Base-by-base conservation (phyloP, 2,113 vertebrate species). In the Merops nubicus region DNA sequence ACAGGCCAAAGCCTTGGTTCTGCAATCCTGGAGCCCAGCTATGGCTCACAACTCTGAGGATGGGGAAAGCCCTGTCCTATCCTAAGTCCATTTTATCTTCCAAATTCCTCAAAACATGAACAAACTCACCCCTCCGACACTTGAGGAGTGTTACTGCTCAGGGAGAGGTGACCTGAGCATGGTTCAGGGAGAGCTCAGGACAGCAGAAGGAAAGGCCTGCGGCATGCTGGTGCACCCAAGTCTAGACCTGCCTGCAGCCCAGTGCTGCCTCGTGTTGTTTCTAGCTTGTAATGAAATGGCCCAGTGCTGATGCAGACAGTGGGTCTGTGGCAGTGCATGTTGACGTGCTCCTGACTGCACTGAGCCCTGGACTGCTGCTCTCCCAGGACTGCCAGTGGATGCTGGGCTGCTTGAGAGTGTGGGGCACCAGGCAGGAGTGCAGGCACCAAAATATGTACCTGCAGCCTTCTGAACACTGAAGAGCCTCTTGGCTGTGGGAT, bases 301-400 rank as follows among this genome's bases (percentile, higher is more conserved):
- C 28, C 38, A 23, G 45, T 17, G 22, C 6, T 31, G n/a, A 31
- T 42, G 50, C 4, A 33, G 40, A 6, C 8, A 11, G 45, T 28
- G 16, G 40, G 11, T 31, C 23, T 70, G 45, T 65, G 20, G 62
- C 7, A 48, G 9, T 25, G 23, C 0, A 0, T 0, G 0, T 20
- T 40, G 40, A 22, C 0, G 0, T 43, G 76, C 62, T 79, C 14
- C 54, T 65, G 54, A 8, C 17, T 51, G 36, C 34, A 3, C 53
- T 29, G n/a, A 84, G 28, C 31, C 57, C 21, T 26, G 12, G 26
- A 2, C 38, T 84, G 38, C 53, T 86, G 57, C 45, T 73, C 11
- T 60, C 22, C 15, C 29, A 42, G 64, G 8, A 73, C 4, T 29
- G 54, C 1, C 0, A 0, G 17, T 40, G 63, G 20, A 23, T 73